These are phyloP conservation scores for Scrobipalpa atriplicella DNA, from an alignment of 2,888 invertebrate species.

Conservation along the genomic window DNA sequence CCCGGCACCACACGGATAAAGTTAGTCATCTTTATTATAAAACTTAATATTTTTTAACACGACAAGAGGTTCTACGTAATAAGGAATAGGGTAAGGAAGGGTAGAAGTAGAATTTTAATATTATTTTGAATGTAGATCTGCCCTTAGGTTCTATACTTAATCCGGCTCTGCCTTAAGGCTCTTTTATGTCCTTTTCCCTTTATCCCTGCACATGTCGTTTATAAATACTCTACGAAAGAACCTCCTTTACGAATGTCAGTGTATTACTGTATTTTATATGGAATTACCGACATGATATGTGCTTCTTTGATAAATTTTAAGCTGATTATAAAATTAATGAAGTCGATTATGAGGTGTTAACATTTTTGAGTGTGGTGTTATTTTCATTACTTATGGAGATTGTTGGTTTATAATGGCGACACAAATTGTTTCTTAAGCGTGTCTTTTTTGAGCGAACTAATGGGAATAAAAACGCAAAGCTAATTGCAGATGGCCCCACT, in stretches of 20 bases:
- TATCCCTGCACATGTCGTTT: conserved; percentile 35
- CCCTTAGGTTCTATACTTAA: background rate
- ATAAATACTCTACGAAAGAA: conserved; percentile 28
- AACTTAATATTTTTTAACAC: too few relatives aligned
- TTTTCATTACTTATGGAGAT: background rate
- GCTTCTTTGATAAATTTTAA: conserved; percentile 21
- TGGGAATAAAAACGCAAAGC: too few relatives aligned
- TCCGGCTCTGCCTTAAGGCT: conserved; percentile 16
- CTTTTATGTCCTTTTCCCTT: conserved; percentile 28
- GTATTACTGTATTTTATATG: background rate
- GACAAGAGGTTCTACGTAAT: too few relatives aligned
- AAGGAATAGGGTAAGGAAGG: too few relatives aligned
- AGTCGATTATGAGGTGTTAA: conserved; percentile 15
- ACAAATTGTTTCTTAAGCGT: too few relatives aligned
- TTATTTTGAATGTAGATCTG: too few relatives aligned
- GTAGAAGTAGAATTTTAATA: too few relatives aligned
- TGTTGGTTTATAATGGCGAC: too few relatives aligned
- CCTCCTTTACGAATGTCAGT: conserved; percentile 3
- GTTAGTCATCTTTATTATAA: too few relatives aligned
- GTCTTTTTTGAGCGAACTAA: too few relatives aligned
- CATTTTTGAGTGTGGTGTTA: background rate
- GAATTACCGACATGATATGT: background rate
- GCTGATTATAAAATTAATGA: conserved; percentile 1
- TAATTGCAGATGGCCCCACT: too few relatives aligned
- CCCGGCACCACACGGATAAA: too few relatives aligned